These are phyloP conservation scores for Temnopleurus reevesii DNA, from an alignment of 53 echinoderm and acorn worm species.

Conservation along the genomic window DNA sequence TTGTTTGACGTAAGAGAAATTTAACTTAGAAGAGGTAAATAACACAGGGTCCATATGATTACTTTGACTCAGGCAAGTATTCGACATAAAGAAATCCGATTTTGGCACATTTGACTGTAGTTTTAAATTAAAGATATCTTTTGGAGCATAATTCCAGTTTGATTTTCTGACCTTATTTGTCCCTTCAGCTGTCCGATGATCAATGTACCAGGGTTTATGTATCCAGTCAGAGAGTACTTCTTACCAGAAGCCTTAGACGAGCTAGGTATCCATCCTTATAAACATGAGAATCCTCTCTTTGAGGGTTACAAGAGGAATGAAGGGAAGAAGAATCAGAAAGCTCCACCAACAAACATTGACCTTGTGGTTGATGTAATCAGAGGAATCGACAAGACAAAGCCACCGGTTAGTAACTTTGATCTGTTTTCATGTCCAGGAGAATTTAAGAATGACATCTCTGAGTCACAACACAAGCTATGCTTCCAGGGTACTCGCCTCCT, in stretches of 20 bases:
- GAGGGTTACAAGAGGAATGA: background rate
- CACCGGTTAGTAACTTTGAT: conserved; percentile 65
- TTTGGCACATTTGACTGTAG: too few species aligned
- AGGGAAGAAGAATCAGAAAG: background rate
- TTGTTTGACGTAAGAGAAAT: too few species aligned
- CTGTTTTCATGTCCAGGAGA: too few species aligned
- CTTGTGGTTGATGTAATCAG: conserved; percentile 74
- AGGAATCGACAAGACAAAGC: conserved; percentile 70
- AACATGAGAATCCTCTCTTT: conserved; percentile 12
- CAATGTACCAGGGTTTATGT: conserved; percentile 86
- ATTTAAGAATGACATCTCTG: too few species aligned
- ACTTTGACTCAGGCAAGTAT: too few species aligned
- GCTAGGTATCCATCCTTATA: conserved; percentile 23
- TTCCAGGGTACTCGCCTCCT: too few species aligned
- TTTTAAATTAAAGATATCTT: too few species aligned
- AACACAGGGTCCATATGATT: too few species aligned
- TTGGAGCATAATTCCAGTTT: too few species aligned
- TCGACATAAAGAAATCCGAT: too few species aligned
- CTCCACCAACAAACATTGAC: conserved; percentile 78
- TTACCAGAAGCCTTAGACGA: conserved; percentile 58
- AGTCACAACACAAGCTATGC: too few species aligned
- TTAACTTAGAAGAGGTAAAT: too few species aligned
- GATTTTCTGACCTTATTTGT: background rate
- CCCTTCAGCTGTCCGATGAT: conserved; percentile 65
- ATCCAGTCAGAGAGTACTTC: conserved; percentile 83